Evolutionary conservation across 2,888 invertebrate genomes (phyloP).

Genomic region (Scaptomyza polygonia): DNA sequence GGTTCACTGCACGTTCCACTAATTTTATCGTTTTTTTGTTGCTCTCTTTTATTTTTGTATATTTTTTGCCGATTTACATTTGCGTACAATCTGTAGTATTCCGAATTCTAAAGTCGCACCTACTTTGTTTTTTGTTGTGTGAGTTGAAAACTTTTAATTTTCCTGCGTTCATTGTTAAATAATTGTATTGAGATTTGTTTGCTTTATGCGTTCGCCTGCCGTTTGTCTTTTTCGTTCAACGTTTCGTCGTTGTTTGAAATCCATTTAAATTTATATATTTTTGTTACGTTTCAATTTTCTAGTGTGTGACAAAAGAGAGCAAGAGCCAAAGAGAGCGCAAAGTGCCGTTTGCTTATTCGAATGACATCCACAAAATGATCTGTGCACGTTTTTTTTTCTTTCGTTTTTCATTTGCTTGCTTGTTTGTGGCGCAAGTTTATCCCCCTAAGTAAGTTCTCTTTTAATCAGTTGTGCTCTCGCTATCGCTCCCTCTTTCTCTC

Average conservation of each 20-base stretch:
- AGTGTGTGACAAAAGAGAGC: background rate
- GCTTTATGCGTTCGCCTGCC: constrained; percentile 38
- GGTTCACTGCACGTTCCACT: constrained; percentile 51
- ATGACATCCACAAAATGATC: constrained; percentile 62
- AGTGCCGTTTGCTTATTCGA: constrained; percentile 42
- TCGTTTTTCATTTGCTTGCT: constrained; percentile 14
- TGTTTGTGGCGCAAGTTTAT: constrained; percentile 7
- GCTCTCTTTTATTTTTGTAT: too few relatives aligned
- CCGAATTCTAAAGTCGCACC: constrained; percentile 28
- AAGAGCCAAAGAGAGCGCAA: constrained; percentile 5
- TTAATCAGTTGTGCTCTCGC: constrained; percentile 29
- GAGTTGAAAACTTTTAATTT: constrained; percentile 31
- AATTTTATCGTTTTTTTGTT: too few relatives aligned
- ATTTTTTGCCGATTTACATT: background rate
- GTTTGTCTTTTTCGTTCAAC: constrained; percentile 45
- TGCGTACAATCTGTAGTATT: constrained; percentile 16
- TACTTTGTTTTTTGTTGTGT: constrained; percentile 37
- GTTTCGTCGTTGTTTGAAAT: constrained; percentile 72
- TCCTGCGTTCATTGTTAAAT: constrained; percentile 55
- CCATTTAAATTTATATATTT: constrained; percentile 79
- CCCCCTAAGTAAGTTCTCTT: constrained; percentile 15
- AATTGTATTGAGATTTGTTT: constrained; percentile 46
- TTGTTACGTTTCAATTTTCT: constrained; percentile 60
- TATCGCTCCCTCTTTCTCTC: background rate
- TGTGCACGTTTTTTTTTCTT: constrained; percentile 19